A percentile compares a stretch with the other conserved stretches of the same genome.
phyloP scores from a whole-genome alignment of 2,888 invertebrate genomes.

The Zhuqinia jingwanae region DNA sequence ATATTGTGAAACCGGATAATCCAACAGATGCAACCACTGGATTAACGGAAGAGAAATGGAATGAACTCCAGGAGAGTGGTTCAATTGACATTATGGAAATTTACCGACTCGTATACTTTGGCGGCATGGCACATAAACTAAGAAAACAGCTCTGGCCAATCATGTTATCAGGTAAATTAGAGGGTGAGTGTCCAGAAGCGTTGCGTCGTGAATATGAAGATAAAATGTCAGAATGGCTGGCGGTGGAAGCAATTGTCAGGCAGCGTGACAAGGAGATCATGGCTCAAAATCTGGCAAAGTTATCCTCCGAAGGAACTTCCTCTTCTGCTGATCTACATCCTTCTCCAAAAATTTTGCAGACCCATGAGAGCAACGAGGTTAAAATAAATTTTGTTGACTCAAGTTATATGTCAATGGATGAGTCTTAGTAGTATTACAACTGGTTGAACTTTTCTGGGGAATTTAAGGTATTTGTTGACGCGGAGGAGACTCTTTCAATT shows the following conservation, averaged over 20 bases:
- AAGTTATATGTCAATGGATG: not conserved
- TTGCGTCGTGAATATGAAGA: constrained; percentile 84
- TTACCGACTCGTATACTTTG: constrained; percentile 91
- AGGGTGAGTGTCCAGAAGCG: constrained; percentile 75
- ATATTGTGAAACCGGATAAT: constrained; percentile 84
- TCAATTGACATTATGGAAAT: constrained; percentile 85
- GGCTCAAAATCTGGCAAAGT: constrained; percentile 91
- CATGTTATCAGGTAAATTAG: constrained; percentile 76
- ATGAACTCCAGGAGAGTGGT: constrained; percentile 84
- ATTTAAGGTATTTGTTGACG: constrained; percentile 84
- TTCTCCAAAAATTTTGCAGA: constrained; percentile 74
- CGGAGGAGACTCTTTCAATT: constrained; percentile 56
- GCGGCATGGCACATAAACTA: constrained; percentile 91
- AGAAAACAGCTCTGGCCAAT: constrained; percentile 83
- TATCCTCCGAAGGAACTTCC: constrained; percentile 88
- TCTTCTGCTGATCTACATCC: constrained; percentile 79
- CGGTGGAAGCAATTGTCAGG: constrained; percentile 94
- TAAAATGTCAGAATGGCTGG: constrained; percentile 97
- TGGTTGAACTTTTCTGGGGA: too few species aligned
- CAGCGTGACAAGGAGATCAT: constrained; percentile 91
- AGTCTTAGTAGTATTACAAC: not conserved
- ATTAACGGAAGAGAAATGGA: constrained; percentile 90
- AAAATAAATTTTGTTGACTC: not conserved
- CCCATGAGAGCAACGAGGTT: constrained; percentile 82
- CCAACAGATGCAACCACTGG: constrained; percentile 82